Evolutionary conservation across 2,888 invertebrate species (phyloP), one percentile per base, ranked within the genome.

Genomic region (Drosophila antonietae): DNA sequence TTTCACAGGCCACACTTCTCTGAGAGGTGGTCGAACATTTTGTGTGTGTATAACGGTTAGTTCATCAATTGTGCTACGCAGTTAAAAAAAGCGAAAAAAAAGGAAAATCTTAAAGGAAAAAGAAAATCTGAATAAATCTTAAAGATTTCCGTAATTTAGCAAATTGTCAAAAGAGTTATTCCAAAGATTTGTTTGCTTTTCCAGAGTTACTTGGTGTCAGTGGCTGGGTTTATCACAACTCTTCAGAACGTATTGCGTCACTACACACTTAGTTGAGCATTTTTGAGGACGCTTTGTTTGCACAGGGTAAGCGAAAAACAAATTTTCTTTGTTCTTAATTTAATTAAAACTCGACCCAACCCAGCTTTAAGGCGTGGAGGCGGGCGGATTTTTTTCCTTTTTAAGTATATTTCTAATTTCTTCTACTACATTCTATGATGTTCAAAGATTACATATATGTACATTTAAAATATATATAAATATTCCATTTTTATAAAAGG

Each of bases 41-140:
- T 88, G 79, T 88, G 84, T 83, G 88, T 84, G 86, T 79, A 79
- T 79, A 79, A 88, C 84, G 88, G 84, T 84, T 79, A 79, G 88
- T 84, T 75, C 49, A 78, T 67, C 53, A 78, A 53, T 70, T 46
- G 61, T 72, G 67, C 51, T 67, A 68, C 68, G 68, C 77, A 76
- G 68, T 77, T 65, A 55, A 20, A 20, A 20, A 20, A 20, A 20
- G 37, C 63, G 60, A 59, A 20, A 3, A 39, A 14, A 9, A 20
- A 35, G 7, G 2, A 3, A 31, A 47, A 47, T n/a, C 14, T 5
- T 4, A 23, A 23, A 23, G 23, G n/a, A 47, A 41, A 41, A 37
- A 20, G 20, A 20, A 20, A 41, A n/a, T 9, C 10, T 3, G 23
- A 31, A 33, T 5, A 28, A 53, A 23, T 53, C 35, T 14, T 28